Base-by-base conservation (phyloP, 2,113 vertebrate species). In the Pollachius pollachius region DNA sequence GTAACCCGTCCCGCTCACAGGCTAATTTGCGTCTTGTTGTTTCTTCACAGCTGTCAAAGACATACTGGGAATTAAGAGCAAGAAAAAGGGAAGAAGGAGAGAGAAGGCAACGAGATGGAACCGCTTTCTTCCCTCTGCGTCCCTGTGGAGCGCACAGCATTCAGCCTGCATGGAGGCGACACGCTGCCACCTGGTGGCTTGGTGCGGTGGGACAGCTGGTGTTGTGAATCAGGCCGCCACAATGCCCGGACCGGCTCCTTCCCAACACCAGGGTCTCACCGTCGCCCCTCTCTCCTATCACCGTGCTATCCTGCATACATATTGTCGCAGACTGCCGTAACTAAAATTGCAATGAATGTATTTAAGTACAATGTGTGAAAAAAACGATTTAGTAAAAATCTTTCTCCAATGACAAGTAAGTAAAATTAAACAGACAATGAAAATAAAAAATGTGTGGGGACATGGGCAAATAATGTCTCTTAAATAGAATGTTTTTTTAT, bases 151-250 rank as follows among this genome's bases (percentile, higher is more conserved):
- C 41, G 12, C 12, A 13, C 41, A 48, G 41, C 41, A 9, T 48
- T 9, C 41, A 48, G 41, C 41, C 8, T 48, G 11, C 58, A 2
- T 70, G 76, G 65, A 16, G 64, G 48, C 19, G 30, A 25, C 58
- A 59, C 68, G 82, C 74, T 71, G 73, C 77, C 84, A 81, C 81
- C 87, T 88, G 76, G 74, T 83, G 85, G 78, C 69, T 62, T 19
- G 94, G 95, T 94, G 88, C 72, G 21, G 95, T 82, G 95, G 91
- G 93, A 89, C 96, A 98, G 96, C 96, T 97, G 96, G 96, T 97
- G 96, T 97, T 97, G 96, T 98, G 96, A 98, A 98, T 98, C 96
- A 98, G 96, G 96, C 96, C 96, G 96, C 90, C 84, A 81, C 90
- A 94, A 87, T 90, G 90, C 68, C 81, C 77, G 94, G 91, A 95